Evolutionary conservation across 2,888 invertebrate genomes (phyloP), one percentile per base, ranked within the genome.

Genomic region (Leptinotarsa rubiginosa): DNA sequence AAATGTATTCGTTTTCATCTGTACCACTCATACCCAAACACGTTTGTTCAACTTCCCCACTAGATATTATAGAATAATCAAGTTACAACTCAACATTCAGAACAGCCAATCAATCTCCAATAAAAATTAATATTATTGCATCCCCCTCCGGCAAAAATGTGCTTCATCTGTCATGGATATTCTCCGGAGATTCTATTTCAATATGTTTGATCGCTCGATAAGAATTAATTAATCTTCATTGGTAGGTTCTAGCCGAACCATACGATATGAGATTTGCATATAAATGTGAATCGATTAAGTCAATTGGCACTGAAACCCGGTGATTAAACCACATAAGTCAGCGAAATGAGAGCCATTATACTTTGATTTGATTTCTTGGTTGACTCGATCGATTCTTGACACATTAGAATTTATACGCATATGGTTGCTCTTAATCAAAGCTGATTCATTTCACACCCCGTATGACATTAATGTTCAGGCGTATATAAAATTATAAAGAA

Each of bases 231-330:
- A 56, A 56, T 13, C 15, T 56, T 20, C 5, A 13, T 22, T 56
- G 56, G 56, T 56, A 56, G 56, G 22, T 56, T 56, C 56, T 56
- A 56, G 56, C 56, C 22, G 25, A 25, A 22, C 20, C 22, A 22
- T 20, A 13, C 22, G 22, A 56, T 56, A 56, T 56, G 13, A 56
- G 15, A 76, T 76, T 76, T 76, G 76, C 76, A 76, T 76, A 76
- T 74, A 73, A 74, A 74, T 73, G 73, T 72, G 70, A 77, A 71
- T 77, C 77, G 74, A 77, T 73, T 73, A 56, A 56, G 12, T 56
- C 75, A 77, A 77, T 77, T 73, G 77, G 73, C 73, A 73, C 71
- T 75, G 75, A 77, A 75, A 73, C 69, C 68, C 67, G 69, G 69
- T 59, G 76, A 76, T 74, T 70, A 72, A 76, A 74, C 74, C 76